phyloP scores from a whole-genome alignment of 1,140 invertebrate genomes.

The Augochlora pura region DNA sequence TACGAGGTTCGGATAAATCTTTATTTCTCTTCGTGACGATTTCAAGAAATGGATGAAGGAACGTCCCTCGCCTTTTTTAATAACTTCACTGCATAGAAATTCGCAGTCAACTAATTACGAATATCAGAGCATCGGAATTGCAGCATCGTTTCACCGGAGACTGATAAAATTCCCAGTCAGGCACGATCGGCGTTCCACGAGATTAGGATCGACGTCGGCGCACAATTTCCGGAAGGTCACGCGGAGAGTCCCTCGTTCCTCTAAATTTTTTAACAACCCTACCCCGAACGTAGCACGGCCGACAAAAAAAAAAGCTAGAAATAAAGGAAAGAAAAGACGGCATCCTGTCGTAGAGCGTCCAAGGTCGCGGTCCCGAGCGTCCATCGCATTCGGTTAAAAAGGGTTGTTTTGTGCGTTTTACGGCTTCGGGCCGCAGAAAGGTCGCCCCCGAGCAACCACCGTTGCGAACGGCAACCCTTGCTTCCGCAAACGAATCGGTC shows the following conservation, averaged over 20 bases:
- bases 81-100: no score
- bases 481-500: conserved; percentile 59
- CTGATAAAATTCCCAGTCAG: no score
- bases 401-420: conserved; percentile 71
- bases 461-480: conserved; percentile 68
- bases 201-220: neutral
- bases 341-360: neutral
- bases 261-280: neutral
- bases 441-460: conserved; percentile 59
- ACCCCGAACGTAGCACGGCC: neutral
- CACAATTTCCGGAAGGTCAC: neutral
- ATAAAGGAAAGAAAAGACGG: conserved; percentile 8
- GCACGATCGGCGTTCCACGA: neutral
- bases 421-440: conserved; percentile 23
- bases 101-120: neutral
- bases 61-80: no score
- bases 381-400: conserved; percentile 52
- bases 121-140: no score
- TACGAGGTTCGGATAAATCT: no score
- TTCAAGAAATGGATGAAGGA: no score
- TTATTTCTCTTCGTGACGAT: no score
- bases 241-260: neutral
- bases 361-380: conserved; percentile 23
- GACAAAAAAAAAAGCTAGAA: neutral
- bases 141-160: no score